A percentile compares a stretch with the other conserved stretches of the same genome.
Evolutionary conservation across 2,888 invertebrate species (phyloP).

Genomic region (Zeuzera pyrina): DNA sequence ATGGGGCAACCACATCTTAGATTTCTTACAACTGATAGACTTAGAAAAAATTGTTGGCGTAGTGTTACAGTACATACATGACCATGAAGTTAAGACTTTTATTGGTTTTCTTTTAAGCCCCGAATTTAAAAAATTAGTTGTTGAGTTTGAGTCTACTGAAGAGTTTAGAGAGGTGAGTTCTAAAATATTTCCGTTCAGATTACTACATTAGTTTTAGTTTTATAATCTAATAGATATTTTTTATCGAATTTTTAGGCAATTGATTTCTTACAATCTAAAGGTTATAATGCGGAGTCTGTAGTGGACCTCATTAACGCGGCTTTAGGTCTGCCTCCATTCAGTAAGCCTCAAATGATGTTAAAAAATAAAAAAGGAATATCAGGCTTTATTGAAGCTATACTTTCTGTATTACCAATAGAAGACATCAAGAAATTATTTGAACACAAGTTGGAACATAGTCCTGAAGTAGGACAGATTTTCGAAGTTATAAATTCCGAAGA

Average conservation of each 20-base stretch:
- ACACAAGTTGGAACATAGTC: slow-evolving; percentile 24
- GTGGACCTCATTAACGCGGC: slow-evolving; percentile 24
- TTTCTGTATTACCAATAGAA: slow-evolving; percentile 23
- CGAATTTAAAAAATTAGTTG: slow-evolving; percentile 23
- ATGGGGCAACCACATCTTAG: slow-evolving; percentile 24
- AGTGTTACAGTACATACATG: slow-evolving; percentile 23
- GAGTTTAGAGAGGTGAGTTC: slow-evolving; percentile 33
- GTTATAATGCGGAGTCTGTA: slow-evolving; percentile 24
- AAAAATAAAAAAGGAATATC: slow-evolving; percentile 19
- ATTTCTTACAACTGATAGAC: slow-evolving; percentile 27
- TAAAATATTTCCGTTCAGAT: background rate
- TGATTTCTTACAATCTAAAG: slow-evolving; percentile 24
- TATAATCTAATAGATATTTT: slow-evolving; percentile 1
- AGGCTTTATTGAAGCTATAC: slow-evolving; percentile 25
- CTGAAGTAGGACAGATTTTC: slow-evolving; percentile 25
- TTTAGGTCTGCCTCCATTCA: slow-evolving; percentile 22
- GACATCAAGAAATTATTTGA: slow-evolving; percentile 30
- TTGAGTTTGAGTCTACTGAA: slow-evolving; percentile 25
- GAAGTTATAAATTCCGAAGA: slow-evolving; percentile 28
- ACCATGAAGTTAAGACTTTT: slow-evolving; percentile 29
- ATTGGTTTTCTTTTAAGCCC: slow-evolving; percentile 23
- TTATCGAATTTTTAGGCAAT: slow-evolving; percentile 19
- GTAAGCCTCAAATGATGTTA: slow-evolving; percentile 11
- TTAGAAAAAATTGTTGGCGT: slow-evolving; percentile 22
- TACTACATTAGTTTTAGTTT: background rate